phyloP scores from a whole-genome alignment of 2,888 invertebrate genomes.

The Venusia cambrica region DNA sequence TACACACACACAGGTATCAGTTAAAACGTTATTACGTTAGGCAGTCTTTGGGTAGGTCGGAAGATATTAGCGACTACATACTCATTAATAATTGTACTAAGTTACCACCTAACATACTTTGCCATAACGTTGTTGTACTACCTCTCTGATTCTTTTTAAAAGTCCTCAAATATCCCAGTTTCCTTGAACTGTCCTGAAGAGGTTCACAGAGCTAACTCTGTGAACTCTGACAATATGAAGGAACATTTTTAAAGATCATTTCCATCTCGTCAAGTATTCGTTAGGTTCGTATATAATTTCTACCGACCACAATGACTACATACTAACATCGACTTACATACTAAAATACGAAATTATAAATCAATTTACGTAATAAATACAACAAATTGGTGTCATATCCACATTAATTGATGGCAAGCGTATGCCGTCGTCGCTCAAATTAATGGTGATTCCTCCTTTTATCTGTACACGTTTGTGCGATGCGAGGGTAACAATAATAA shows the following conservation, averaged over 20 bases:
- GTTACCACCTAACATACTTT: constrained; percentile 52
- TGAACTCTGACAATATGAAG: neutral
- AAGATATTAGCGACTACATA: constrained; percentile 76
- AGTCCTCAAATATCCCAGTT: no score
- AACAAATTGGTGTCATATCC: no score
- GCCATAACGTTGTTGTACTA: constrained; percentile 38
- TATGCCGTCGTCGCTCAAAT: constrained; percentile 30
- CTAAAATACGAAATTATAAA: constrained; percentile 43
- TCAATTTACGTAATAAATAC: constrained; percentile 21
- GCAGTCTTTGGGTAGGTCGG: constrained; percentile 82
- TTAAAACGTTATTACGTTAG: constrained; percentile 63
- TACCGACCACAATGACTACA: constrained; percentile 73
- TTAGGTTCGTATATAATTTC: constrained; percentile 44
- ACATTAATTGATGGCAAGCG: constrained; percentile 61
- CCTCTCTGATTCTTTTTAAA: constrained; percentile 36
- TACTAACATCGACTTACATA: constrained; percentile 64
- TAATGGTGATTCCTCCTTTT: constrained; percentile 13
- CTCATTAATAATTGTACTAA: constrained; percentile 53
- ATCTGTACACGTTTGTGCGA: constrained; percentile 26
- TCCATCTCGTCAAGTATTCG: constrained; percentile 21
- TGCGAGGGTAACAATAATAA: constrained; percentile 13
- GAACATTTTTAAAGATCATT: constrained; percentile 27
- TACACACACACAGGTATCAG: constrained; percentile 67
- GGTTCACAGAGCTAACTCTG: no score
- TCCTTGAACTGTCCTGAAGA: no score